Percentiles rank a stretch among this genome's conserved stretches.
Evolutionary conservation across 2,888 invertebrate genomes (phyloP).

Genomic region (Lasioglossum leucozonium): DNA sequence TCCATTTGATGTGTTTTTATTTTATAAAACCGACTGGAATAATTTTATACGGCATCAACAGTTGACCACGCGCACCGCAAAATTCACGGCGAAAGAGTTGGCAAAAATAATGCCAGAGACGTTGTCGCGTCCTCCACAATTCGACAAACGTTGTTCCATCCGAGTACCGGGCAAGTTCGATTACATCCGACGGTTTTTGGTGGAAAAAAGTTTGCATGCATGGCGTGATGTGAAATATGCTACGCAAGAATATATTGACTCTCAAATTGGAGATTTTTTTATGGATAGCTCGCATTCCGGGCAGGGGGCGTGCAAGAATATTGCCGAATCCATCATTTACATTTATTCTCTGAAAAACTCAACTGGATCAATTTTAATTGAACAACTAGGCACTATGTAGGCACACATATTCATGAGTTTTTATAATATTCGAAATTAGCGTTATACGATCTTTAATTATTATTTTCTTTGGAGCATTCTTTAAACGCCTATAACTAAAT

Average conservation of each 20-base stretch:
- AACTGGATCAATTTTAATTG: not conserved
- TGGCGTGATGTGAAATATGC: not conserved
- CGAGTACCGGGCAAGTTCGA: constrained; percentile 4
- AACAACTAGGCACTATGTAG: no score
- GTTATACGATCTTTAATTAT: no score
- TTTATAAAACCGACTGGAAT: not conserved
- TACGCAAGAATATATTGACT: not conserved
- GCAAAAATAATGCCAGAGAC: not conserved
- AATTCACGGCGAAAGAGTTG: not conserved
- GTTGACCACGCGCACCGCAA: not conserved
- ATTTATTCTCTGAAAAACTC: not conserved
- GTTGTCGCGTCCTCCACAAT: not conserved
- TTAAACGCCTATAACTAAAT: no score
- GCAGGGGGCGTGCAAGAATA: not conserved
- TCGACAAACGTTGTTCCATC: not conserved
- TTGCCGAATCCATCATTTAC: not conserved
- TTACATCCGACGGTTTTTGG: not conserved
- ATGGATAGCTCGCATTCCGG: not conserved
- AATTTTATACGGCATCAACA: constrained; percentile 1
- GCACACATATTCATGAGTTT: not conserved
- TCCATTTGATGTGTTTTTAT: not conserved
- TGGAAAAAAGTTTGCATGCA: not conserved
- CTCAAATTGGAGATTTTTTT: constrained; percentile 7
- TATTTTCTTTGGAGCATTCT: no score
- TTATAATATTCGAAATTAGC: not conserved